These are phyloP conservation scores for Eulemur albifrons DNA, from an alignment of 2,797 vertebrate species.

Conservation along the genomic window DNA sequence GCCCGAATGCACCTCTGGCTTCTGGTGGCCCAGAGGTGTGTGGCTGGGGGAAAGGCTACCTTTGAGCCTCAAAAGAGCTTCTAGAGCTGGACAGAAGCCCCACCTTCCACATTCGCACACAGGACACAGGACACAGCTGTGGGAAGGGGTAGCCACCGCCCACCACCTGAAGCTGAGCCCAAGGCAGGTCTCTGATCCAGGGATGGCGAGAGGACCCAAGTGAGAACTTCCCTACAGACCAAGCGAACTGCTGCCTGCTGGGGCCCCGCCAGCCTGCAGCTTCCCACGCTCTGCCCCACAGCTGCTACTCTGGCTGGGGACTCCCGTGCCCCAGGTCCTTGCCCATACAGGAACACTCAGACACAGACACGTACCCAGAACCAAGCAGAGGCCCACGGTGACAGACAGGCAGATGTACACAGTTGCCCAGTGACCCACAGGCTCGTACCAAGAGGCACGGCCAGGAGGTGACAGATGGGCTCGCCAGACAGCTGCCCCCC, in stretches of 20 bases:
- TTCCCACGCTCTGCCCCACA: accelerated
- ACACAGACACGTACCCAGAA: too few species aligned
- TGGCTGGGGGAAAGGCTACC: neutral
- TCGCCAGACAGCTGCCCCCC: neutral
- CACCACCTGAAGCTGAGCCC: neutral
- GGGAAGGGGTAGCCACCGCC: neutral
- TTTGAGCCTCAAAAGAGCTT: neutral
- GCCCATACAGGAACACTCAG: neutral
- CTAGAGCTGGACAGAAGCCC: neutral
- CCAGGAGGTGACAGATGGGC: neutral
- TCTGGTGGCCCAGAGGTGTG: neutral
- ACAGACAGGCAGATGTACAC: neutral
- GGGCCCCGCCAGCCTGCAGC: accelerated
- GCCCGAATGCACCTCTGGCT: neutral
- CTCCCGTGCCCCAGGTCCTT: neutral
- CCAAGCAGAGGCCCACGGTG: neutral
- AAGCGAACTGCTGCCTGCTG: neutral
- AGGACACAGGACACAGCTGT: neutral
- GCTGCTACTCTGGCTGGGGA: neutral
- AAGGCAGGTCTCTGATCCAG: neutral
- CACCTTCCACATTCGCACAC: neutral
- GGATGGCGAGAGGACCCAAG: neutral
- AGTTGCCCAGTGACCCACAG: neutral
- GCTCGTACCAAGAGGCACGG: neutral
- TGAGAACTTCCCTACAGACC: neutral